phyloP scores from a whole-genome alignment of 2,113 vertebrate genomes.

The Paraplagusia blochii region DNA sequence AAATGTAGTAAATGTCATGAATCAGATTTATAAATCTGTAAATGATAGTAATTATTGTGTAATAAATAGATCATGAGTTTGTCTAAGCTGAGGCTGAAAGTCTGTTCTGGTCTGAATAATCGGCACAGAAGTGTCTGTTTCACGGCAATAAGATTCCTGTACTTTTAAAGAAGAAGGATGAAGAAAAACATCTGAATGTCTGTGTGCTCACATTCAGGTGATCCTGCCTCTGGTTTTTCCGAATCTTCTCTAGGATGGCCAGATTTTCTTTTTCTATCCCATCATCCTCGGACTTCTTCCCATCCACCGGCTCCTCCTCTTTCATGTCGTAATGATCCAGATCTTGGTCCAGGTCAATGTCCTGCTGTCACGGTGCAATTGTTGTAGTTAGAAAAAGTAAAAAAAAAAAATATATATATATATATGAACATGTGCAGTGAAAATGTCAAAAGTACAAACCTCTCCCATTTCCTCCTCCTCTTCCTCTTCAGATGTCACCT shows the following conservation, averaged over 20 bases:
- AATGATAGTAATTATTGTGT: too few relatives aligned
- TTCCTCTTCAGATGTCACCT: conserved; percentile 94
- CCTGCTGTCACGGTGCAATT: conserved; percentile 69
- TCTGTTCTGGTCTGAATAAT: not conserved
- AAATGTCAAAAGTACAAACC: conserved; percentile 60
- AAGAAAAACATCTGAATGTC: not conserved
- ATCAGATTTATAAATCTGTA: too few relatives aligned
- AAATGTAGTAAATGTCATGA: too few relatives aligned
- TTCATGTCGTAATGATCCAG: conserved; percentile 94
- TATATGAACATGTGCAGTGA: too few relatives aligned
- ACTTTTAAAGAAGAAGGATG: not conserved
- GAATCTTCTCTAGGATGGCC: conserved; percentile 96
- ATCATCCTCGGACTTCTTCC: conserved; percentile 95
- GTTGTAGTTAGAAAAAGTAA: conserved; percentile 22
- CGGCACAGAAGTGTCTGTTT: not conserved
- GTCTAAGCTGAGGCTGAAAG: too few relatives aligned
- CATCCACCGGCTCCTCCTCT: conserved; percentile 91
- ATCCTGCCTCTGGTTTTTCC: conserved; percentile 98
- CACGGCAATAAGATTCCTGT: too few relatives aligned
- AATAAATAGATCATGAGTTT: too few relatives aligned
- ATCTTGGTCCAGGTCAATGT: conserved; percentile 79
- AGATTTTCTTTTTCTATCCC: conserved; percentile 98
- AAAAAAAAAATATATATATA: not conserved
- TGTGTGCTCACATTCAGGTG: conserved; percentile 98
- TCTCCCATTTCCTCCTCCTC: conserved; percentile 97